Evolutionary conservation across 2,797 vertebrate genomes (phyloP).

Genomic region (Phoebastria nigripes): DNA sequence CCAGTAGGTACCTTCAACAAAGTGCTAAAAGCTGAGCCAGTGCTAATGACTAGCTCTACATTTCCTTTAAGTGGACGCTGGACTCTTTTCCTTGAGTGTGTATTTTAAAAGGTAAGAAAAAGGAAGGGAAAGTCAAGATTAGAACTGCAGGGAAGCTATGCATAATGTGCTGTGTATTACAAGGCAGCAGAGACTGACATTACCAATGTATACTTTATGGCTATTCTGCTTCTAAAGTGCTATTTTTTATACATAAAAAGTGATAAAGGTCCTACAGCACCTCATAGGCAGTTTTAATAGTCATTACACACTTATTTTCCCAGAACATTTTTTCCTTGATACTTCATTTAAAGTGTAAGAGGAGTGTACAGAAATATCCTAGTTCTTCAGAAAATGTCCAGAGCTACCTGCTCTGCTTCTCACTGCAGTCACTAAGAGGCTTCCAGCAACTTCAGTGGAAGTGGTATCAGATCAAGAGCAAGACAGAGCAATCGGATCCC

Average conservation of each 20-base stretch:
- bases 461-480: not conserved
- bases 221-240: not conserved
- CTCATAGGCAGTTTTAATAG: conserved; percentile 2
- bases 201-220: not conserved
- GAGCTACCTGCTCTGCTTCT: not conserved
- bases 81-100: not conserved
- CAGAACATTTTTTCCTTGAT: not conserved
- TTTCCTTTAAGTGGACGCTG: not conserved
- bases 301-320: not conserved
- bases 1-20: not conserved
- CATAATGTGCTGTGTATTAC: not conserved
- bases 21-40: conserved; percentile 49
- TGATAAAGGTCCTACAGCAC: not conserved
- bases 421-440: not conserved
- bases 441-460: not conserved
- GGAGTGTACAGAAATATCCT: not conserved
- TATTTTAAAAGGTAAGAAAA: conserved; percentile 1
- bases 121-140: not conserved
- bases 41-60: not conserved
- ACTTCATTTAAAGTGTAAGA: not conserved
- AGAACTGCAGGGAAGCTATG: too few species aligned
- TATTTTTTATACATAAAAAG: not conserved
- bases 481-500: not conserved
- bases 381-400: not conserved
- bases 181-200: not conserved